Base-by-base conservation (phyloP, 2,888 invertebrate genomes). In the Exocentrus adspersus region DNA sequence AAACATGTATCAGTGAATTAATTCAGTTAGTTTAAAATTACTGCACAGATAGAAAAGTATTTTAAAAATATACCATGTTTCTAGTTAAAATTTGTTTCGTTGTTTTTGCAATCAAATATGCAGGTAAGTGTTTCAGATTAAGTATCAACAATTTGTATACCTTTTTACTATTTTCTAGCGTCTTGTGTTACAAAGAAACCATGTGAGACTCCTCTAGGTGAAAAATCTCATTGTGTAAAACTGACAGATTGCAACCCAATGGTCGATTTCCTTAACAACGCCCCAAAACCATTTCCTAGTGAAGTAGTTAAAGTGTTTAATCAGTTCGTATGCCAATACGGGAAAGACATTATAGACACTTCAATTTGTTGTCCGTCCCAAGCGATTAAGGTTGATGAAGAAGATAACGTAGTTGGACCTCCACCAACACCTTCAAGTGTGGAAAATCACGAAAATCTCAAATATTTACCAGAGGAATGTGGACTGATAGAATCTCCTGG, bases 401-500 rank as follows among this genome's bases (percentile, higher is more conserved):
- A 43, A 14, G 43, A 12, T 5, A 43, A 14, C 4, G 20, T 19
- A 2, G 20, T 19, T 19, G 45, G 20, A 9, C 19, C 20, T 9
- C 17, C 14, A 14, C 19, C 20, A 10, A 17, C 51, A 17, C 67
- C 70, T 5, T 71, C 83, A 7, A 80, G 84, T 62, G 82, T 85
- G 0, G 71, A 78, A 0, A 72, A 67, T 3, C 84, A 85, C 59
- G 76, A 75, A 51, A 78, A 78, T 65, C 52, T 84, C 1, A 58
- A 76, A 43, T 69, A 85, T 1, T 66, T 86, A 12, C 78, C 83
- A 37, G 54, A 71, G 9, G 70, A 81, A 0, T 92, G 92, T 74
- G 92, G 92, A 0, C 28, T 28, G 7, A 24, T 53, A 6, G 37
- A 54, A n/a, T n/a, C n/a, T 17, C 37, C 7, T 45, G 62, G 17